These are phyloP conservation scores for Neoniphon sammara DNA, from an alignment of 2,797 vertebrate genomes.

Conservation along the genomic window DNA sequence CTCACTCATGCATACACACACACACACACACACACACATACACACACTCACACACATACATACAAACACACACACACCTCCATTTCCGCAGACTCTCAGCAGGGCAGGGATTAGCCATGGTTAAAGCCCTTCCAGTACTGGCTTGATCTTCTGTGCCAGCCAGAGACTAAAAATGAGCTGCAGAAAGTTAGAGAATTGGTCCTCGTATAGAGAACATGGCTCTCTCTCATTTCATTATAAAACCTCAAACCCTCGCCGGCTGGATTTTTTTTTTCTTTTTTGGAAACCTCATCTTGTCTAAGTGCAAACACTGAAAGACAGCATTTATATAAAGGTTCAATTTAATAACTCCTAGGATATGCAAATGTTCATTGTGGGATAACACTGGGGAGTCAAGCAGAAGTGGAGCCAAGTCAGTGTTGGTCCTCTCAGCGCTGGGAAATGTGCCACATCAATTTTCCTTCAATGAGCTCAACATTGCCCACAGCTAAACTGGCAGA, in stretches of 20 bases:
- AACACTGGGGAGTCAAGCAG: constrained; percentile 33
- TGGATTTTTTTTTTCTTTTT: background rate
- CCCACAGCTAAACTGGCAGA: constrained; percentile 48
- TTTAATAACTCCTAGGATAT: constrained; percentile 26
- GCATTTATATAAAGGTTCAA: constrained; percentile 15
- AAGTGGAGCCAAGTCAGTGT: constrained; percentile 42
- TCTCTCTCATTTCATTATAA: constrained; percentile 32
- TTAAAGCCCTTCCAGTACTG: constrained; percentile 69
- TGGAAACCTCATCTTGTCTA: constrained; percentile 11
- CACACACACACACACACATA: constrained; percentile 22
- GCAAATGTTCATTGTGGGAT: constrained; percentile 35
- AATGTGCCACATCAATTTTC: constrained; percentile 60
- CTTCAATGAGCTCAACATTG: constrained; percentile 41
- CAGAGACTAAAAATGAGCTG: constrained; percentile 63
- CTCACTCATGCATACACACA: constrained; percentile 23
- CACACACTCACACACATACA: background rate
- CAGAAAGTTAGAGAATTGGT: constrained; percentile 76
- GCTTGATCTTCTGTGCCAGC: constrained; percentile 66
- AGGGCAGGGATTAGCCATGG: constrained; percentile 71
- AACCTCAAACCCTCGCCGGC: constrained; percentile 15
- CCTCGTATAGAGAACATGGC: constrained; percentile 72
- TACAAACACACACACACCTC: constrained; percentile 1
- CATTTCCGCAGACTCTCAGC: constrained; percentile 67
- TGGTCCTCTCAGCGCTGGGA: constrained; percentile 34
- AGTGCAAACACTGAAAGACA: constrained; percentile 6